A percentile compares a stretch with the other conserved stretches of the same genome.
phyloP scores from a whole-genome alignment of 1,140 invertebrate genomes.

The Cephus cinctus region DNA sequence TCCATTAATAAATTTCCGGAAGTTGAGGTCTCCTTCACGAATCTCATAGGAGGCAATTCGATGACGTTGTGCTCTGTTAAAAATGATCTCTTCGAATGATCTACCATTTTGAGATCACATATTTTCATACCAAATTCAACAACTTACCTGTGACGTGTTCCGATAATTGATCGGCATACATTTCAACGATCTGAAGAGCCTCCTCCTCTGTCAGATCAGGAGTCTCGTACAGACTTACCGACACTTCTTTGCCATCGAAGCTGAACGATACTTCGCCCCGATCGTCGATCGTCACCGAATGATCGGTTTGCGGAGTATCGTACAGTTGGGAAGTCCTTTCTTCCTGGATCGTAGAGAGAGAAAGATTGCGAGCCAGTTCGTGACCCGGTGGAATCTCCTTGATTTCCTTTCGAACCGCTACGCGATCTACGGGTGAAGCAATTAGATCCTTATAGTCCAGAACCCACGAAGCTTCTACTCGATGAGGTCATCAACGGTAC shows the following conservation, averaged over 20 bases:
- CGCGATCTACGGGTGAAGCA: constrained; percentile 7
- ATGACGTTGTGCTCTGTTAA: constrained; percentile 75
- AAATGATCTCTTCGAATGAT: too few relatives aligned
- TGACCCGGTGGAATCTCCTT: constrained; percentile 54
- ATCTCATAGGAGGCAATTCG: constrained; percentile 83
- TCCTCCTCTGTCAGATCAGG: constrained; percentile 89
- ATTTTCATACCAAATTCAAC: too few relatives aligned
- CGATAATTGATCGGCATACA: constrained; percentile 89
- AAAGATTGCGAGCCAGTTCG: constrained; percentile 71
- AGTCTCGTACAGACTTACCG: constrained; percentile 86
- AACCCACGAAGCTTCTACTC: background rate
- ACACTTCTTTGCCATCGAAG: constrained; percentile 89
- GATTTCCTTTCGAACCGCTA: constrained; percentile 26
- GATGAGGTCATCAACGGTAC: constrained; percentile 53
- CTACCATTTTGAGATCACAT: too few relatives aligned
- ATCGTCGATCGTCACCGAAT: constrained; percentile 72
- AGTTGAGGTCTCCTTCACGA: constrained; percentile 84
- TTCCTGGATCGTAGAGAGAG: constrained; percentile 86
- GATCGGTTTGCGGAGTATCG: constrained; percentile 75
- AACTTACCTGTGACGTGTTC: constrained; percentile 75
- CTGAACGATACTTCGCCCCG: constrained; percentile 84
- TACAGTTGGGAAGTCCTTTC: constrained; percentile 86
- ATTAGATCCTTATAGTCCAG: background rate
- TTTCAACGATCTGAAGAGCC: constrained; percentile 86
- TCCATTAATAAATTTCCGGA: constrained; percentile 86